Evolutionary conservation across 2,888 invertebrate species (phyloP), one percentile per base, ranked within the genome.

Genomic region (Synergus japonicus): DNA sequence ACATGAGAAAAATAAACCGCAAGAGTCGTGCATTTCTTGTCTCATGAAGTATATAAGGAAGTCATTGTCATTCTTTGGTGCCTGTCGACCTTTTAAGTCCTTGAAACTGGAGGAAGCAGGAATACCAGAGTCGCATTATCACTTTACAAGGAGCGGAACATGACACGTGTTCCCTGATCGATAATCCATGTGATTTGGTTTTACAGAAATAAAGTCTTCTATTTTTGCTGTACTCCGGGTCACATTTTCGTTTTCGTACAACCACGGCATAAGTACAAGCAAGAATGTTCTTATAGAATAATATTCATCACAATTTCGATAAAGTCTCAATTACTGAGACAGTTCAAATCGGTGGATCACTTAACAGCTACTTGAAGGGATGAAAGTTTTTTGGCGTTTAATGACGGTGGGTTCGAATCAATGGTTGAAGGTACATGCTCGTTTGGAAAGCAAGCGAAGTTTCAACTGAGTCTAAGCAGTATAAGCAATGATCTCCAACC

Each of bases 151-250:
- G 12, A 58, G 54, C 49, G 10, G 37, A 77, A 37, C 49, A 65
- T 41, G 49, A 65, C 85, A 80, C 84, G 82, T 84, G 82, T 78
- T 79, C 76, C 76, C 65, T 54, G 81, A 83, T 82, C 79, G 82
- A 82, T 82, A 84, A 73, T 73, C 54, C 54, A 73, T 76, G 76
- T 79, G 77, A 78, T 81, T 81, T 76, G 54, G 76, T 82, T 78
- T 67, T 79, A 60, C 54, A 76, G 67, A 64, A 79, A 81, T 73
- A 54, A 76, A 13, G 37, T 41, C 13, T 13, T 63, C 44, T 41
- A 58, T 41, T 76, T 76, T 77, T 13, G n/a, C 77, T 5, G 43
- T 18, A 9, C 66, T 66, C 1, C 29, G 29, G 13, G 66, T 66
- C 66, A n/a, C 4, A 41, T 29, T 29, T 29, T 29, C 29, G 29